Conservation (phyloP, 2,888 invertebrate genomes). For the Watsonalla cultraria region DNA sequence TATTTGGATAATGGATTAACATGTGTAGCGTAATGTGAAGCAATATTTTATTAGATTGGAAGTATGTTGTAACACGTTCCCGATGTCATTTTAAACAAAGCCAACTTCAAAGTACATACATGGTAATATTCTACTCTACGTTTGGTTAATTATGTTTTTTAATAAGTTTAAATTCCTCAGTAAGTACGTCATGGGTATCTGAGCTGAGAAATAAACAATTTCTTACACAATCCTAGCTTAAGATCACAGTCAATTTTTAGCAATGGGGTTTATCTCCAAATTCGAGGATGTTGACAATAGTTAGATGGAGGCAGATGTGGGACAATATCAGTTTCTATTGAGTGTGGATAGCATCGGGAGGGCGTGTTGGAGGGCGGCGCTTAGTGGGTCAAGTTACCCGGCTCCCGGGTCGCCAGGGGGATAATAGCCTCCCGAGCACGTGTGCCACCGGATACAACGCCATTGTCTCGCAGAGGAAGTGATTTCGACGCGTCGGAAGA, state of each 20-base stretch:
- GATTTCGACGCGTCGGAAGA: slow-evolving; percentile 69
- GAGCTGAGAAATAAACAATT: too few species aligned
- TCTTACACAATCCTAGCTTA: not conserved
- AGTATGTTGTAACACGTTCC: too few species aligned
- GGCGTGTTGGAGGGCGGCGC: slow-evolving; percentile 64
- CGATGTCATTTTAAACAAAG: too few species aligned
- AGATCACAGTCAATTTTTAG: not conserved
- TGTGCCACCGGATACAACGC: slow-evolving; percentile 71
- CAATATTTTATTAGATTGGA: too few species aligned
- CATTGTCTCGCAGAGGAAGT: slow-evolving; percentile 74
- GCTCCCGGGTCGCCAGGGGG: slow-evolving; percentile 57
- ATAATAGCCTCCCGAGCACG: slow-evolving; percentile 78
- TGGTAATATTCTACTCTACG: too few species aligned
- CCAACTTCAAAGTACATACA: too few species aligned
- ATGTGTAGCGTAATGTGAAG: too few species aligned
- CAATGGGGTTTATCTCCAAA: slow-evolving; percentile 5
- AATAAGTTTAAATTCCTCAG: too few species aligned
- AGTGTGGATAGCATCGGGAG: slow-evolving; percentile 48
- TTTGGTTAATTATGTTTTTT: too few species aligned
- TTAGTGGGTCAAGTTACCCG: slow-evolving; percentile 73
- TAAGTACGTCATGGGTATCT: too few species aligned
- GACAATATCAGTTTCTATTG: slow-evolving; percentile 43
- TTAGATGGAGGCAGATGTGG: slow-evolving; percentile 53
- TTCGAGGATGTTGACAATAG: slow-evolving; percentile 48
- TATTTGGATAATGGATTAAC: too few species aligned